Evolutionary conservation across 2,888 invertebrate genomes (phyloP), one percentile per base, ranked within the genome.

Genomic region (Apodemia mormo): DNA sequence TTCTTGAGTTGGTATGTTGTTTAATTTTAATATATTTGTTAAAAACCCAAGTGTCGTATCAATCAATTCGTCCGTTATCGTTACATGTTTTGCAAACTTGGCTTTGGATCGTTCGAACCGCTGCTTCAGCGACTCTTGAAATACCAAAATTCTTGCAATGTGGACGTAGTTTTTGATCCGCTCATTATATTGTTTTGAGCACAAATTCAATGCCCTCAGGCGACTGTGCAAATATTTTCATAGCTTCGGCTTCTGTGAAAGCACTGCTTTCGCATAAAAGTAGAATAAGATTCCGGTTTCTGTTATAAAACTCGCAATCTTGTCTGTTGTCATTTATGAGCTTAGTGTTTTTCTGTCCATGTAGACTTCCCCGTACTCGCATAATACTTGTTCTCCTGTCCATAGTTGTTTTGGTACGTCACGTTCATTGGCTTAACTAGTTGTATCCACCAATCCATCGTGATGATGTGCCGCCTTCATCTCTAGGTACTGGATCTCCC

Each of bases 351-450:
- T 56, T 56, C 54, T 22, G 1, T 56, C 54, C 1, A 56, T 22
- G 54, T 54, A 54, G 2, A 22, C 22, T 54, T 54, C 5, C 54
- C 54, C 54, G 22, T 54, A 22, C n/a, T 54, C n/a, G n/a, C 52
- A 54, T 22, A n/a, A 22, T 54, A 54, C 54, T 54, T 54, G n/a
- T n/a, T n/a, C n/a, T n/a, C n/a, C 7, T 54, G 14, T 6, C 54
- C n/a, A n/a, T n/a, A n/a, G 7, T 52, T 2, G 1, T 73, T 74
- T 58, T 22, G 72, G 73, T 65, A 74, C 49, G 68, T 70, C 68
- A 61, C 67, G 49, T 58, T 68, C 65, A 66, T 56, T 37, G 29
- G 14, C 67, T 66, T 45, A 14, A 68, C 33, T 43, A 64, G 5
- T 14, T 68, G 54, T 33, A 43, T 29, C 45, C 14, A 37, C 37